These are phyloP conservation scores for Hoplias malabaricus DNA, from an alignment of 2,113 vertebrate genomes.

Conservation along the genomic window DNA sequence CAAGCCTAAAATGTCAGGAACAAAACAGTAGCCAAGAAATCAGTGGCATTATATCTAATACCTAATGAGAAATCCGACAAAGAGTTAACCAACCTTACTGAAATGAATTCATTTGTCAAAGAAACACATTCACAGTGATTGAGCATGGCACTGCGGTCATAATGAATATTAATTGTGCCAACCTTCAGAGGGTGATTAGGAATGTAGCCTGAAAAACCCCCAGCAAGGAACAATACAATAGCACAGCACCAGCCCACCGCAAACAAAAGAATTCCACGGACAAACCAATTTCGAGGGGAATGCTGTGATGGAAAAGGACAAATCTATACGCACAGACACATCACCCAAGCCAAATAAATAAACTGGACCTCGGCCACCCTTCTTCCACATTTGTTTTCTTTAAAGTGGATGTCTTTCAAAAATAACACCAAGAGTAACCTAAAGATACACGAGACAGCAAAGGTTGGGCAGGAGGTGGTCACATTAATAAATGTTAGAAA, in stretches of 20 bases:
- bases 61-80: conserved; percentile 34
- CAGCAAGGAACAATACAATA: conserved; percentile 39
- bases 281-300: conserved; percentile 60
- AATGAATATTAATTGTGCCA: conserved; percentile 55
- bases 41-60: conserved; percentile 35
- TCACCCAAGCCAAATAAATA: conserved; percentile 53
- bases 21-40: conserved; percentile 52
- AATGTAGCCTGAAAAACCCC: conserved; percentile 46
- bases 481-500: background rate
- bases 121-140: conserved; percentile 56
- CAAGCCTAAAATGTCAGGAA: conserved; percentile 12
- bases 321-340: conserved; percentile 43
- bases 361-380: conserved; percentile 26
- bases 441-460: conserved; percentile 15
- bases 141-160: conserved; percentile 50
- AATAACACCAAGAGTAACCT: background rate
- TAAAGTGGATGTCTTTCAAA: conserved; percentile 22
- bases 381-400: conserved; percentile 32
- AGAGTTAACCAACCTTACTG: conserved; percentile 53
- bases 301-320: conserved; percentile 42
- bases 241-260: conserved; percentile 38
- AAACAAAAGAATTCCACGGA: conserved; percentile 61
- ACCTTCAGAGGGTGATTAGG: conserved; percentile 55
- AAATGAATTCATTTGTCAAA: conserved; percentile 60
- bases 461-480: background rate